Evolutionary conservation across 2,113 vertebrate genomes (phyloP).

Genomic region (Cardinalis cardinalis): DNA sequence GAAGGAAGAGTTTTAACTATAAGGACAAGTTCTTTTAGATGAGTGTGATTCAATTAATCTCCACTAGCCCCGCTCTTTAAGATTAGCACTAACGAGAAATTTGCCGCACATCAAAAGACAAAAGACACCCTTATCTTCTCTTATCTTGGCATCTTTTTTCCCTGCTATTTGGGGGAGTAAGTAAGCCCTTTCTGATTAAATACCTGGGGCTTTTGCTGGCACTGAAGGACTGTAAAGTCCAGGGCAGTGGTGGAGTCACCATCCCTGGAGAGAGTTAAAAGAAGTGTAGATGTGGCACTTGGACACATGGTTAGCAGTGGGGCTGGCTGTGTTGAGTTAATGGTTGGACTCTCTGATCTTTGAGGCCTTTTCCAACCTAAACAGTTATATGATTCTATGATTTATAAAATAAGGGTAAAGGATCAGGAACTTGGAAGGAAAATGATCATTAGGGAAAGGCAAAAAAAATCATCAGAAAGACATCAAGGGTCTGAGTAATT

Average conservation of each 20-base stretch:
- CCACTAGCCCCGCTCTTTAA: not conserved
- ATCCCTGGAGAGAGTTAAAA: not conserved
- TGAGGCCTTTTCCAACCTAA: not conserved
- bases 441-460: constrained; percentile 20
- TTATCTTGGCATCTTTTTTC: not conserved
- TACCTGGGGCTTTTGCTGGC: not conserved
- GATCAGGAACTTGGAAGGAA: constrained; percentile 35
- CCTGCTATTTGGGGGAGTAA: not conserved
- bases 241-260: not conserved
- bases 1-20: not conserved
- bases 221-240: not conserved
- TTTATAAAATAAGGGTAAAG: constrained; percentile 25
- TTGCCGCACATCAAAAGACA: not conserved
- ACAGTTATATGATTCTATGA: not conserved
- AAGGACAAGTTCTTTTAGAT: not conserved
- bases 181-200: not conserved
- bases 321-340: not conserved
- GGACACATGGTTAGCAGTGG: not conserved
- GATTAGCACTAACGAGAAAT: constrained; percentile 8
- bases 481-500: constrained; percentile 38
- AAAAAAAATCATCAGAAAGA: constrained; percentile 1
- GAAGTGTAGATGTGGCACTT: not conserved
- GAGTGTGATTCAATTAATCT: not conserved
- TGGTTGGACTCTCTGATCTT: not conserved
- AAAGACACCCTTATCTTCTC: not conserved